phyloP scores from a whole-genome alignment of 2,888 invertebrate species.

The Mythimna loreyi region DNA sequence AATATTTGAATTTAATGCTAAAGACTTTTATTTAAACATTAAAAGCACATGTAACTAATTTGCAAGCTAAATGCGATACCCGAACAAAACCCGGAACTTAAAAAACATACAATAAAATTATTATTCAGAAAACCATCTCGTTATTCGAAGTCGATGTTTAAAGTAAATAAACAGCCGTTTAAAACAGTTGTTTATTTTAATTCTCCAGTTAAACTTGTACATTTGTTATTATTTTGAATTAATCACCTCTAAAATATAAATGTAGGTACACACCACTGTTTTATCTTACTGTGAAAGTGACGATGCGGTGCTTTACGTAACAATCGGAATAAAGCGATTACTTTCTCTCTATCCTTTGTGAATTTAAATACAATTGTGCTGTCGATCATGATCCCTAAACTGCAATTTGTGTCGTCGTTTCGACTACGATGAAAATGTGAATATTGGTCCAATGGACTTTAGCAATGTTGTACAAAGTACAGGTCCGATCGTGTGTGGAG shows the following conservation, averaged over 20 bases:
- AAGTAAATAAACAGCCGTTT: not conserved
- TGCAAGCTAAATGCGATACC: not conserved
- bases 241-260: slow-evolving; percentile 12
- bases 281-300: slow-evolving; percentile 48
- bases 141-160: not conserved
- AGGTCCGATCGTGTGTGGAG: too few relatives aligned
- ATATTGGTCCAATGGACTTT: too few relatives aligned
- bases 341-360: slow-evolving; percentile 60
- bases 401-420: not conserved
- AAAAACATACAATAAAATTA: not conserved
- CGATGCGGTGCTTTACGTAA: slow-evolving; percentile 18
- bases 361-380: slow-evolving; percentile 53
- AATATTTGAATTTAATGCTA: too few relatives aligned
- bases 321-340: slow-evolving; percentile 40
- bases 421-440: not conserved
- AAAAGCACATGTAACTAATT: too few relatives aligned
- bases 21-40: too few relatives aligned
- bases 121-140: not conserved
- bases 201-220: slow-evolving; percentile 15
- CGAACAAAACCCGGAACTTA: not conserved
- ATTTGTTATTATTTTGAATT: slow-evolving; percentile 2
- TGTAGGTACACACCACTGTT: slow-evolving; percentile 12
- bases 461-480: too few relatives aligned
- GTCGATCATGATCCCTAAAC: slow-evolving; percentile 30
- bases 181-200: not conserved